These are phyloP conservation scores for Phaethornis superciliosus DNA, from an alignment of 2,113 vertebrate species.

Conservation along the genomic window DNA sequence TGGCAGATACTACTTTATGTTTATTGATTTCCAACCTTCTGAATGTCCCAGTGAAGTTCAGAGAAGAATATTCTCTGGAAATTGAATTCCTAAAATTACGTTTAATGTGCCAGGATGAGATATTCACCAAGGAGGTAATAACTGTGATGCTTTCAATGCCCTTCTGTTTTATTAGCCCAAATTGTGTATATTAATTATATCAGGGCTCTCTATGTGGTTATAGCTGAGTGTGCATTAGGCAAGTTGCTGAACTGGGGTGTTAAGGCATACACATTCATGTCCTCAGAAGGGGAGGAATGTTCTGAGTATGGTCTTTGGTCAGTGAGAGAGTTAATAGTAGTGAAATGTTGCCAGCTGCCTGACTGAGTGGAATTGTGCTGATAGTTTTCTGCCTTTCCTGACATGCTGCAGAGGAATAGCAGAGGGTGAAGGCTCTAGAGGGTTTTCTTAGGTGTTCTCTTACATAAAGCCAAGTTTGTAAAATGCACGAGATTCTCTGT, in stretches of 20 bases:
- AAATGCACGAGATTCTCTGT: background rate
- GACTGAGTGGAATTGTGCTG: background rate
- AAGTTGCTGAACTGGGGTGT: background rate
- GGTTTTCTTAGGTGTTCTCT: background rate
- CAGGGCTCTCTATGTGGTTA: rapidly evolving
- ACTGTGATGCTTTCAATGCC: background rate
- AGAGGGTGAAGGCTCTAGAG: background rate
- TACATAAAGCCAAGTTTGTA: background rate
- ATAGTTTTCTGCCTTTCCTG: background rate
- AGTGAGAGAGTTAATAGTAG: background rate
- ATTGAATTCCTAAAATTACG: background rate
- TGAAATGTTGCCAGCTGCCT: background rate
- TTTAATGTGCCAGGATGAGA: background rate
- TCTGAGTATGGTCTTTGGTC: background rate
- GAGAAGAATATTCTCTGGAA: background rate
- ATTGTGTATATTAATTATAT: rapidly evolving
- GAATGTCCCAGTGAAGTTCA: background rate
- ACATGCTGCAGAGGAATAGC: background rate
- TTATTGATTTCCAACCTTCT: background rate
- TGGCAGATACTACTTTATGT: background rate
- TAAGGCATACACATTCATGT: rapidly evolving
- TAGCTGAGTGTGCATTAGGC: background rate
- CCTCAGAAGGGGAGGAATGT: background rate
- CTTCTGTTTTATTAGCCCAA: background rate
- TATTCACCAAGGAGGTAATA: background rate